Conservation (phyloP, 2,113 vertebrate genomes). For the Coregonus clupeaformis region DNA sequence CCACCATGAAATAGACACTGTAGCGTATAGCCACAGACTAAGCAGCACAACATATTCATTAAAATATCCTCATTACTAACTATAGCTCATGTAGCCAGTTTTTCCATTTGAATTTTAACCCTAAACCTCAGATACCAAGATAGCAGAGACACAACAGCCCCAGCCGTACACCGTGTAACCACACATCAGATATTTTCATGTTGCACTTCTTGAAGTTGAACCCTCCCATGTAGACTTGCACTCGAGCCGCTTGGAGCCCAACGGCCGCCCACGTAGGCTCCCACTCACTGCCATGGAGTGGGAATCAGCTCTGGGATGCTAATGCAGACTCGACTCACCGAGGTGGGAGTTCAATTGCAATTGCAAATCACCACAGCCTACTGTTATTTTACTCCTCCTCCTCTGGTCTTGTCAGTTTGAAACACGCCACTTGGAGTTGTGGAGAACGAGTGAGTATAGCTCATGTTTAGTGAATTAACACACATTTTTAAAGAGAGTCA, state of each 20-base stretch:
- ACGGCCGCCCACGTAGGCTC: constrained; percentile 39
- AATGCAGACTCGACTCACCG: constrained; percentile 8
- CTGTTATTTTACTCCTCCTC: neutral
- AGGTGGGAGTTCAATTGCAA: constrained; percentile 52
- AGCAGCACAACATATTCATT: neutral
- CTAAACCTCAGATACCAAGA: neutral
- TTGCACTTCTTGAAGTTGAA: constrained; percentile 21
- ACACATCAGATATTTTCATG: neutral
- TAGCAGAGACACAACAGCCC: neutral
- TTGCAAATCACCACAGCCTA: constrained; percentile 37
- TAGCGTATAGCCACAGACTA: neutral
- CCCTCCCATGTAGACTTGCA: constrained; percentile 29
- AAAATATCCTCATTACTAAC: neutral
- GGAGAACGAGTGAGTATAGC: constrained; percentile 2
- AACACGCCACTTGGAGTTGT: neutral
- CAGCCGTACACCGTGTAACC: neutral
- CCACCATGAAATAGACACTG: neutral
- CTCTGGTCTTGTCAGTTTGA: neutral
- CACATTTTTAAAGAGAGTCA: too few species aligned
- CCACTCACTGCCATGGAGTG: constrained; percentile 32
- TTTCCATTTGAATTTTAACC: constrained; percentile 27
- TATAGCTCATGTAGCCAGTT: neutral
- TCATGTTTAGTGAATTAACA: neutral
- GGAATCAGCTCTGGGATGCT: constrained; percentile 29
- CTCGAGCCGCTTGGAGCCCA: constrained; percentile 41